These are phyloP conservation scores for Anarsia innoxiella DNA, from an alignment of 2,888 invertebrate species.

Conservation along the genomic window DNA sequence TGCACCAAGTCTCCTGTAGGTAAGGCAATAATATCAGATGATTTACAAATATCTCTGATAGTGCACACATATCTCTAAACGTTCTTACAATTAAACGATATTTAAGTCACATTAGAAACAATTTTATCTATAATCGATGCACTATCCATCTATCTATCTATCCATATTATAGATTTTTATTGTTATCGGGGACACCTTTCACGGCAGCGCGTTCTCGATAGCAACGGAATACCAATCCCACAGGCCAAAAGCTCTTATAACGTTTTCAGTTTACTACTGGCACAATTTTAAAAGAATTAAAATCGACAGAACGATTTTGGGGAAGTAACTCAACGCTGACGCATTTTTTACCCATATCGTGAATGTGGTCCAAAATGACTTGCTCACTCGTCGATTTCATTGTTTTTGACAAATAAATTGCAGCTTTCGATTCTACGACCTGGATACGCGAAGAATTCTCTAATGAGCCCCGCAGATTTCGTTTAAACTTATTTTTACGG, in stretches of 20 bases:
- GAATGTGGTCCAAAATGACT: constrained; percentile 18
- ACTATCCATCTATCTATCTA: neutral
- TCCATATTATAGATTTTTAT: neutral
- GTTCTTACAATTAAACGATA: constrained; percentile 17
- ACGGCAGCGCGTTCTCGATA: constrained; percentile 12
- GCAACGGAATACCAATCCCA: constrained; percentile 17
- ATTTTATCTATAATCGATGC: neutral
- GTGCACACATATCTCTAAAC: constrained; percentile 12
- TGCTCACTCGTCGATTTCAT: constrained; percentile 13
- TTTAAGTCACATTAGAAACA: neutral
- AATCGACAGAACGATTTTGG: constrained; percentile 16
- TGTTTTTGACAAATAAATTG: constrained; percentile 21
- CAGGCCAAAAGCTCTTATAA: constrained; percentile 21
- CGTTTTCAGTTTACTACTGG: constrained; percentile 13
- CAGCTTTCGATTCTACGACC: constrained; percentile 18
- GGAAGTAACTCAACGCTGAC: constrained; percentile 17
- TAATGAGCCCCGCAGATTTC: too few relatives aligned
- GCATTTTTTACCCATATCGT: constrained; percentile 10
- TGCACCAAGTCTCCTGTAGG: constrained; percentile 16
- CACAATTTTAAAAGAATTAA: constrained; percentile 18
- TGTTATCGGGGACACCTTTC: neutral
- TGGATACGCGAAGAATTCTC: too few relatives aligned
- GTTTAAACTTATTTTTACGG: too few relatives aligned
- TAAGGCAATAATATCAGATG: neutral
- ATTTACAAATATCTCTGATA: constrained; percentile 6